These are phyloP conservation scores for Psittacula derbiana DNA, from an alignment of 2,797 vertebrate genomes.

Conservation along the genomic window DNA sequence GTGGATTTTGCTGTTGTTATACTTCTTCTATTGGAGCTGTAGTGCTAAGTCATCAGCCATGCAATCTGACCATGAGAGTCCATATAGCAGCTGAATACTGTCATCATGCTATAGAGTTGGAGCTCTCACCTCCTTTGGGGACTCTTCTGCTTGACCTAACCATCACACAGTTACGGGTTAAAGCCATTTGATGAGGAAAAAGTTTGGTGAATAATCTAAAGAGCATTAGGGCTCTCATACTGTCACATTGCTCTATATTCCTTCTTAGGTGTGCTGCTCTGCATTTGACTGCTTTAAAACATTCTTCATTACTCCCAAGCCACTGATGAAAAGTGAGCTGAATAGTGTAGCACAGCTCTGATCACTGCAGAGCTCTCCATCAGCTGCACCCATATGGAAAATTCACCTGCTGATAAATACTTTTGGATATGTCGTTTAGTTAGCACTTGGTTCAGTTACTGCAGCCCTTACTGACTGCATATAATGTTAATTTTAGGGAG, in stretches of 20 bases:
- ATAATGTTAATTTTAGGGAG: constrained; percentile 42
- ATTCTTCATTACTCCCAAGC: not conserved
- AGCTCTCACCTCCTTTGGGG: not conserved
- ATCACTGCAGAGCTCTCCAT: not conserved
- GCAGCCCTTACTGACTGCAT: not conserved
- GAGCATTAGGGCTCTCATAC: not conserved
- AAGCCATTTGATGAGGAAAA: not conserved
- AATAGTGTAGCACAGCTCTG: not conserved
- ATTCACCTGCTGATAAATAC: not conserved
- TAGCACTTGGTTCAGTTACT: not conserved
- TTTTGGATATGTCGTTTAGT: constrained; percentile 10
- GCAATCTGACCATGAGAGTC: not conserved
- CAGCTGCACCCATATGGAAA: constrained; percentile 32
- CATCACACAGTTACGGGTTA: not conserved
- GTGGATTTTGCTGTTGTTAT: not conserved
- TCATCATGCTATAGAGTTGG: not conserved
- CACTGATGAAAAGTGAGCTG: not conserved
- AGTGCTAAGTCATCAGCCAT: not conserved
- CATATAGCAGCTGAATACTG: not conserved
- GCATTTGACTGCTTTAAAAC: not conserved
- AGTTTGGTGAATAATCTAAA: not conserved
- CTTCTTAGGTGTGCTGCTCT: not conserved
- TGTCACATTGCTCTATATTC: not conserved
- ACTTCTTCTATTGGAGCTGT: not conserved
- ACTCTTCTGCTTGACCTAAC: not conserved